phyloP scores from a whole-genome alignment of 2,113 vertebrate genomes.

The Pterocles gutturalis region DNA sequence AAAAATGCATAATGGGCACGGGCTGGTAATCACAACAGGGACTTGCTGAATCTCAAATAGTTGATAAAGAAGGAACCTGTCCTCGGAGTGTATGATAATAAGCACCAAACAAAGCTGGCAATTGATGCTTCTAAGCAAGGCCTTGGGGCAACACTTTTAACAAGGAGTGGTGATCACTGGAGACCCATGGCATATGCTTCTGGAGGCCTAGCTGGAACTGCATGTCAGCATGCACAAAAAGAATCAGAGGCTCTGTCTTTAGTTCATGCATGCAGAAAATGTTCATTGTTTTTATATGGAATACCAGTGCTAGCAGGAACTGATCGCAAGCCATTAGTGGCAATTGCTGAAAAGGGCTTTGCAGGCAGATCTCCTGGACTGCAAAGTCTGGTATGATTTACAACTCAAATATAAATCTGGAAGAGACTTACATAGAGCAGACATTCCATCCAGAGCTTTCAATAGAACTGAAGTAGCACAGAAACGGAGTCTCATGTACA shows the following conservation, averaged over 20 bases:
- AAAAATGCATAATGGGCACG: conserved; percentile 53
- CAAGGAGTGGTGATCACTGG: conserved; percentile 60
- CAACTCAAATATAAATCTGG: background rate
- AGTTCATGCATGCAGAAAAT: background rate
- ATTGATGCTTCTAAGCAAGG: conserved; percentile 63
- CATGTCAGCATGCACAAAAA: conserved; percentile 33
- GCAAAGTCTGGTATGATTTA: background rate
- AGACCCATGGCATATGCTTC: conserved; percentile 57
- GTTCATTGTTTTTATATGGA: background rate
- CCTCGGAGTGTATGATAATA: conserved; percentile 62
- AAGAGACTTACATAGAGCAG: background rate
- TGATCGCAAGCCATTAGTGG: background rate
- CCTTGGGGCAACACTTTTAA: conserved; percentile 70
- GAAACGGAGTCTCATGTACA: background rate
- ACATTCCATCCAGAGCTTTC: background rate
- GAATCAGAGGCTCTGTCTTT: background rate
- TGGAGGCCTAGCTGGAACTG: conserved; percentile 52
- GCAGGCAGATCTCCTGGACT: background rate
- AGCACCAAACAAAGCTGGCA: conserved; percentile 59
- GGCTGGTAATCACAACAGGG: conserved; percentile 56
- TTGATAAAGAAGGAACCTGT: conserved; percentile 55
- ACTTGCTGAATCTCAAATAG: conserved; percentile 62
- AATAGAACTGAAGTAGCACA: background rate
- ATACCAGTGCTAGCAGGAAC: background rate
- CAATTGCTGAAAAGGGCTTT: background rate